Evolutionary conservation across 2,888 invertebrate species (phyloP), one percentile per base, ranked within the genome.

Genomic region (Drosophila birchii): DNA sequence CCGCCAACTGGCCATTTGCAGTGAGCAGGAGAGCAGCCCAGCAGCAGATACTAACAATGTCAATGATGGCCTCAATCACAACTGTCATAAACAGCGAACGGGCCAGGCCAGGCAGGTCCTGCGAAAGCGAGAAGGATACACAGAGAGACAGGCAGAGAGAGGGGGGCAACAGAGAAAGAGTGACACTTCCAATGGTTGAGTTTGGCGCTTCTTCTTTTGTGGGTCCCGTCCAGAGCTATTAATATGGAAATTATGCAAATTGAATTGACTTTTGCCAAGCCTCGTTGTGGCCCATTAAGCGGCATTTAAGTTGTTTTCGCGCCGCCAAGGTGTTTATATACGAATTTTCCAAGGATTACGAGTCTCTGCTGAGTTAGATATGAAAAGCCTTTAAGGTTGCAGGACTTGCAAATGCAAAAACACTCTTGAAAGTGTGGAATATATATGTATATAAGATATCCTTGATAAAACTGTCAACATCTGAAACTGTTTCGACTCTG

Each of bases 51-150:
- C 76, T 69, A 75, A 26, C 47, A 68, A 63, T 78, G 86, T 54
- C 83, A 81, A 78, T 84, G 84, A 86, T 78, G 83, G 86, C 81
- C 80, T 83, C 85, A 83, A 83, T 83, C 83, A 84, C 66, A 84
- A 68, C 75, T 86, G 81, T 83, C 83, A 86, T 80, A 86, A 75
- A 73, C 86, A 81, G 69, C 60, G 63, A 78, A 63, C 74, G 32
- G 64, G n/a, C 23, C 54, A 36, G 64, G n/a, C 23, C 54, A 36
- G 16, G 36, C 16, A 36, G 54, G 58, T 57, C 58, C 68, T 43
- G 23, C 20, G 51, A 38, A 14, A 55, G 34, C 6, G 54, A 16
- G 64, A 26, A 39, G 39, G 49, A 64, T 39, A 45, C 26, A 3
- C 59, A 45, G 29, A 11, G 32, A 23, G 59, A 23, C 45, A 32